Evolutionary conservation across 53 echinoderm and acorn worm genomes (phyloP).

Genomic region (Luidia sarsii): DNA sequence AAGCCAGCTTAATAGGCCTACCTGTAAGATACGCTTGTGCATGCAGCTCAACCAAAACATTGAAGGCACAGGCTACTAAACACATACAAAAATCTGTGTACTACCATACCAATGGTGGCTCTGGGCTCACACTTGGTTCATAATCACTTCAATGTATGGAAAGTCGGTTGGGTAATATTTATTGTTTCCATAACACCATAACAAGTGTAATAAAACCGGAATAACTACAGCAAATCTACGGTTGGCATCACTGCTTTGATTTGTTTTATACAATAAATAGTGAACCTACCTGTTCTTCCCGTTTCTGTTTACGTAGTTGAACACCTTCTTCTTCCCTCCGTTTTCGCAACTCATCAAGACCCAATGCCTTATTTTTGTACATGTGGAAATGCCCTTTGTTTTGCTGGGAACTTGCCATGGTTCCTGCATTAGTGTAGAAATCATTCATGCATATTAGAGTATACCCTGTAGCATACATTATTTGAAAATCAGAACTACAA

Average conservation of each 20-base stretch:
- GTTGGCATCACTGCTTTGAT: background rate
- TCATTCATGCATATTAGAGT: too few species aligned
- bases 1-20: too few species aligned
- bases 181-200: background rate
- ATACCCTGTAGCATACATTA: too few species aligned
- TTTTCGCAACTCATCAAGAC: slow-evolving; percentile 90
- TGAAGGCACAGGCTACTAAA: too few species aligned
- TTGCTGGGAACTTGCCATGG: slow-evolving; percentile 63
- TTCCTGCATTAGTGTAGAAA: slow-evolving; percentile 20
- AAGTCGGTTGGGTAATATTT: background rate
- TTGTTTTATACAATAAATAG: background rate
- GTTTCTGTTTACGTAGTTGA: slow-evolving; percentile 96
- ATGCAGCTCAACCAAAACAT: too few species aligned
- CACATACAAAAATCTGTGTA: too few species aligned
- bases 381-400: slow-evolving; percentile 88
- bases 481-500: too few species aligned
- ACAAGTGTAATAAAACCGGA: background rate
- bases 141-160: too few species aligned
- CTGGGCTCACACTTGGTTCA: too few species aligned
- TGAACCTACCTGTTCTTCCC: slow-evolving; percentile 87
- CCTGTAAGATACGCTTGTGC: too few species aligned
- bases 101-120: too few species aligned
- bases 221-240: background rate
- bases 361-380: slow-evolving; percentile 92
- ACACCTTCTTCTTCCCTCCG: slow-evolving; percentile 94